These are phyloP conservation scores for Bos taurus DNA, from an alignment of 2,113 vertebrate species.

Conservation along the genomic window ARS-UCD2.0 NC_037331.1:8193001-8193500, in stretches of 20 bases:
- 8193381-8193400: background rate
- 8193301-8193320: background rate
- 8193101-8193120: background rate
- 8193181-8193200: background rate
- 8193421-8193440: background rate
- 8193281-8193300: background rate
- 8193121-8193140: background rate
- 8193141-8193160: background rate
- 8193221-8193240: background rate
- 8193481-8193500: background rate
- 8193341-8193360: fast-evolving
- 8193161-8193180: background rate
- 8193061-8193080: background rate
- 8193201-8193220: background rate
- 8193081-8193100: background rate
- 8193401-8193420: fast-evolving
- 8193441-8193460: background rate
- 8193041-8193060: background rate
- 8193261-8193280: background rate
- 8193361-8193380: background rate
- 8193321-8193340: background rate
- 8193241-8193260: background rate
- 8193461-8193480: background rate
- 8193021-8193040: fast-evolving
- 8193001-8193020: fast-evolving